These are phyloP conservation scores for Tapirus indicus DNA, from an alignment of 2,797 vertebrate species.

Conservation along the genomic window DNA sequence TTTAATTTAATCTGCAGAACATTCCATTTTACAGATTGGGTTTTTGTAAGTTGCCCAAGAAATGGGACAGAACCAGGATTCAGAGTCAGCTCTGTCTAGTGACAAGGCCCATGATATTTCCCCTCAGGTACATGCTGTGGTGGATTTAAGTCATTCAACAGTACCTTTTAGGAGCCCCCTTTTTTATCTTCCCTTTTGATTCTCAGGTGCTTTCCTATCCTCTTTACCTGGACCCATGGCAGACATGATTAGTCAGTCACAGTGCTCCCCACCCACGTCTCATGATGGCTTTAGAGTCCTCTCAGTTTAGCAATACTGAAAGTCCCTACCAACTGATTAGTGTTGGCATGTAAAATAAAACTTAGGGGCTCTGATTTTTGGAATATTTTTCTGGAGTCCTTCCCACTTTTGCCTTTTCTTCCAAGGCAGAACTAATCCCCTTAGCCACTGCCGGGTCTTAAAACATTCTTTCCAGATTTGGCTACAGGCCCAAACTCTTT, in stretches of 20 bases:
- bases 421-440: neutral
- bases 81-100: neutral
- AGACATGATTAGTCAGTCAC: neutral
- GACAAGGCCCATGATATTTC: neutral
- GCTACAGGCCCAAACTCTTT: neutral
- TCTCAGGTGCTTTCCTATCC: neutral
- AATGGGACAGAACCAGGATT: neutral
- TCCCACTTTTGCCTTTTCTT: neutral
- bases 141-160: neutral
- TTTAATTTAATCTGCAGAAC: neutral
- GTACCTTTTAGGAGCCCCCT: neutral
- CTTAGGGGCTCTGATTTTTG: neutral
- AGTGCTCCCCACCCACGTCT: neutral
- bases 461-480: conserved; percentile 24
- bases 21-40: neutral
- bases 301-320: neutral
- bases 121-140: neutral
- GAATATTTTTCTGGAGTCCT: neutral
- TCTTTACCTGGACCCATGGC: neutral
- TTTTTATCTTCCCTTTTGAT: neutral
- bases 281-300: neutral
- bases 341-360: neutral
- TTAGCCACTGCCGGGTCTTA: conserved; percentile 20
- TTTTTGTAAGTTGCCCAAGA: neutral
- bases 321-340: neutral